A percentile compares a stretch with the other conserved stretches of the same genome.
These are phyloP conservation scores for Trissolcus brochymenae DNA, from an alignment of 2,888 invertebrate species.

Conservation along the genomic window DNA sequence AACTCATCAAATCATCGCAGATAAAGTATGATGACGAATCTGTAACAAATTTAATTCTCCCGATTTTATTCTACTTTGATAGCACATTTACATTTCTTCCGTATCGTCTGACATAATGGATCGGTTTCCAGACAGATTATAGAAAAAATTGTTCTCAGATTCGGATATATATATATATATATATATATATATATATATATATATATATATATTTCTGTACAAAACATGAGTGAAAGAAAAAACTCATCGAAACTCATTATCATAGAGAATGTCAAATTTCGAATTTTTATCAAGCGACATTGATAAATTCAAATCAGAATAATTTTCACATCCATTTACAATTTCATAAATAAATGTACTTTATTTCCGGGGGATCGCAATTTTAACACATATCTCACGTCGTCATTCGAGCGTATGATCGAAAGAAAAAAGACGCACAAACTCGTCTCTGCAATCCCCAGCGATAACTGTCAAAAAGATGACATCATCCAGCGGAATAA, in stretches of 20 bases:
- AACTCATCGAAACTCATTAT: no score
- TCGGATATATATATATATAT: no score
- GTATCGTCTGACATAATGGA: slow-evolving; percentile 22
- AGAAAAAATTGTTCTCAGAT: slow-evolving; percentile 17
- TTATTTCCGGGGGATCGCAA: not conserved
- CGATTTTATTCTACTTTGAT: slow-evolving; percentile 26
- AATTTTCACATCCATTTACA: no score
- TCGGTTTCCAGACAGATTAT: not conserved
- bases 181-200: no score
- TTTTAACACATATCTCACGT: not conserved
- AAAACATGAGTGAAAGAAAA: no score
- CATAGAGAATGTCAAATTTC: no score
- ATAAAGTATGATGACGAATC: slow-evolving; percentile 14
- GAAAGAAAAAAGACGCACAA: slow-evolving; percentile 6
- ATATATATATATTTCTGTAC: no score
- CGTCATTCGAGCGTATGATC: not conserved
- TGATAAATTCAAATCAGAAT: no score
- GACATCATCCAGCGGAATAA: slow-evolving; percentile 35
- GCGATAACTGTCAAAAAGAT: slow-evolving; percentile 39
- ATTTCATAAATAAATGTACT: no score
- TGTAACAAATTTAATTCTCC: slow-evolving; percentile 20
- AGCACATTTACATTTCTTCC: slow-evolving; percentile 24
- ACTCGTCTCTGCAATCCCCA: slow-evolving; percentile 9
- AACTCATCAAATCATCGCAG: not conserved
- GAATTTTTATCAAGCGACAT: no score